Evolutionary conservation across 2,888 invertebrate genomes (phyloP), one percentile per base, ranked within the genome.

Genomic region (Orgyia antiqua): DNA sequence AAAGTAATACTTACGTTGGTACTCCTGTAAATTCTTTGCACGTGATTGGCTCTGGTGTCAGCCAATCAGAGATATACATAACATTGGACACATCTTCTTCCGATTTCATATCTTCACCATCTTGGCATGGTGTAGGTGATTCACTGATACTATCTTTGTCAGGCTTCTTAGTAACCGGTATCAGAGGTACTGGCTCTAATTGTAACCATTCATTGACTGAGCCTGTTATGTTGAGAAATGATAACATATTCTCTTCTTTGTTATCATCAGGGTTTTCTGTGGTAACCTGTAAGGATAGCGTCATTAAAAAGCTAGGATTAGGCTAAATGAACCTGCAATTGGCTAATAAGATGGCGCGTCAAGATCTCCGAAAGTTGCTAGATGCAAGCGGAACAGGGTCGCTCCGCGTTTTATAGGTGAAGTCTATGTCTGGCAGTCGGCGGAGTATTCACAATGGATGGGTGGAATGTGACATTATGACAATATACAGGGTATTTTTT

Each of bases 41-140:
- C 0, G 50, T 55, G 18, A 92, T 73, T 0, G 86, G 75, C 29
- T 83, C 80, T 0, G 91, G 64, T 2, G 89, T 87, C 27, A 88
- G 51, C 94, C 94, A 94, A 29, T 89, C 82, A 0, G 75, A 67
- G 44, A 84, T 68, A 32, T 72, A 75, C 8, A 82, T 45, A 0
- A 73, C 67, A 32, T 68, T 61, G 0, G 58, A 42, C 15, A 44
- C n/a, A 10, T 54, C 55, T 3, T 28, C 17, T 1, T 10, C 19
- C 2, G 15, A 44, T 5, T 3, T 17, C 10, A 10, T 28, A 8
- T 58, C 53, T 2, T 61, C 54, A 24, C 21, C 28, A 8, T 58
- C 60, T 2, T 23, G 12, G 2, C 47, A 39, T 0, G 57, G 48
- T 0, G 51, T 41, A 2, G 52, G 42, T 0, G 64, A 55, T 0